Conservation (phyloP, 2,888 invertebrate species). For the Heliconius ismenius region DNA sequence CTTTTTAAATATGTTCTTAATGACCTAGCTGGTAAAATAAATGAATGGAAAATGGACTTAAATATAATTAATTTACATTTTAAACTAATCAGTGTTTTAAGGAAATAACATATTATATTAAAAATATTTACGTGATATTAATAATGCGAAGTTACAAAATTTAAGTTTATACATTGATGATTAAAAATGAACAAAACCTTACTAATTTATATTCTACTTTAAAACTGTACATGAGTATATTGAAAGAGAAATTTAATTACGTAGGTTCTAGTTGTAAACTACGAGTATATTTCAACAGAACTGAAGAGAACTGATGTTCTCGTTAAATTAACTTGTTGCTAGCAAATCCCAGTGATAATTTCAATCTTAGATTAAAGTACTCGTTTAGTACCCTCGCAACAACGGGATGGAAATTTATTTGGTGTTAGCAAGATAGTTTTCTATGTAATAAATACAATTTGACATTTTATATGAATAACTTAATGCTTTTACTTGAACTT, state of each 20-base stretch:
- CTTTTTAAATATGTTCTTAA: no score
- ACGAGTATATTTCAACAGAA: conserved; percentile 12
- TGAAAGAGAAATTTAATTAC: conserved; percentile 15
- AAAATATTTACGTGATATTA: no score
- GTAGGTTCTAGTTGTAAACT: background rate
- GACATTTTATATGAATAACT: background rate
- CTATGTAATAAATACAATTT: background rate
- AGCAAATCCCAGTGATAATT: conserved; percentile 26
- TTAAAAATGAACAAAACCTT: no score
- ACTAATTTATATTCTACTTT: background rate
- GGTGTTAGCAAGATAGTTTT: background rate
- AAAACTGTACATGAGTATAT: background rate
- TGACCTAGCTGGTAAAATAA: no score
- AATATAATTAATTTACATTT: background rate
- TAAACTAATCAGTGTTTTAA: no score
- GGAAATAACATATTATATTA: no score
- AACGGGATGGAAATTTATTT: background rate
- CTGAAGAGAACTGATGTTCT: conserved; percentile 22
- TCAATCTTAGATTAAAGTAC: conserved; percentile 7
- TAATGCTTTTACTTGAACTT: background rate
- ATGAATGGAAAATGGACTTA: background rate
- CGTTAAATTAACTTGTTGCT: conserved; percentile 26
- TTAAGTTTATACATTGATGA: no score
- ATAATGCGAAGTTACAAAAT: no score
- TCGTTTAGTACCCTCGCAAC: background rate